Evolutionary conservation across 2,888 invertebrate genomes (phyloP).

Genomic region (Agrotis clavis): DNA sequence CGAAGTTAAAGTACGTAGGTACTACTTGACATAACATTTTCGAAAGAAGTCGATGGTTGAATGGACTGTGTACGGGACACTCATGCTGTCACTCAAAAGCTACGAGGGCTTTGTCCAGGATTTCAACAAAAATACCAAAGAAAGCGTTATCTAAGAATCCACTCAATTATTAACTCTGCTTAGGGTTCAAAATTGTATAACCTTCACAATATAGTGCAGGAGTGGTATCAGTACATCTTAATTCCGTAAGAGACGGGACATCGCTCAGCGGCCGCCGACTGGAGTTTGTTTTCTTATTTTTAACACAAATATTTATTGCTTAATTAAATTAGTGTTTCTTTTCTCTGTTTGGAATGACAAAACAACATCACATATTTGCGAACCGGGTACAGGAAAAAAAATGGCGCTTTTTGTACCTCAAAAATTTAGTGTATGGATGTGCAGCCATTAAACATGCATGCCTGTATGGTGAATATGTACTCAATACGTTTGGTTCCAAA

Average conservation of each 20-base stretch:
- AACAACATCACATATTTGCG: slow-evolving; percentile 39
- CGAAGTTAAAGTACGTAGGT: not conserved
- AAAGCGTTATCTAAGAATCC: slow-evolving; percentile 9
- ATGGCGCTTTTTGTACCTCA: not conserved
- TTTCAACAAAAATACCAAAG: slow-evolving; percentile 41
- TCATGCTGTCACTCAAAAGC: slow-evolving; percentile 57
- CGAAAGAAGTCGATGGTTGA: slow-evolving; percentile 25
- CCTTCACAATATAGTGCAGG: slow-evolving; percentile 55
- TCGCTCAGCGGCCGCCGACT: slow-evolving; percentile 52
- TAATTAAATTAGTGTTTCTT: slow-evolving; percentile 63
- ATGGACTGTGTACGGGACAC: not conserved
- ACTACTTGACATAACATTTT: slow-evolving; percentile 38
- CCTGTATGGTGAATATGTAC: slow-evolving; percentile 8
- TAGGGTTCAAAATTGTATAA: slow-evolving; percentile 51
- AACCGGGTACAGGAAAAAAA: slow-evolving; percentile 12
- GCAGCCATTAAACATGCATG: slow-evolving; percentile 5
- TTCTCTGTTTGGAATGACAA: slow-evolving; percentile 45
- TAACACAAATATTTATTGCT: slow-evolving; percentile 64
- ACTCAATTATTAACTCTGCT: slow-evolving; percentile 22
- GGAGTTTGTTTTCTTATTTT: slow-evolving; percentile 57
- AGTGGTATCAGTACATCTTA: slow-evolving; percentile 64
- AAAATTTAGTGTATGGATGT: not conserved
- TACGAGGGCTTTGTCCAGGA: slow-evolving; percentile 41
- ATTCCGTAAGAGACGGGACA: slow-evolving; percentile 63
- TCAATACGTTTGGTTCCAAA: slow-evolving; percentile 18